phyloP scores from a whole-genome alignment of 2,888 invertebrate species.

The Thyatira batis region DNA sequence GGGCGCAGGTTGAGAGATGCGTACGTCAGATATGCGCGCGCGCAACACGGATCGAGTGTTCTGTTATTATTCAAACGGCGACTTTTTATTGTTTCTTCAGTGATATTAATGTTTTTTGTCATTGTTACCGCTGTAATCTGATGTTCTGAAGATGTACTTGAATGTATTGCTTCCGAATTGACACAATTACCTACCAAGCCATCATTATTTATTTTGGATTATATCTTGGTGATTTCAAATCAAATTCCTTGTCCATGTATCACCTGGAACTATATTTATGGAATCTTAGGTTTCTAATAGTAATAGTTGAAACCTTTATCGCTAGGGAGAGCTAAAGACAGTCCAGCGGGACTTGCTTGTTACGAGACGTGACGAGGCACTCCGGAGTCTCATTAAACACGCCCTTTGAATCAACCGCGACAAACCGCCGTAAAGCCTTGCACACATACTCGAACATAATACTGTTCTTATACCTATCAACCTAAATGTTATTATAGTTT shows the following conservation, averaged over 20 bases:
- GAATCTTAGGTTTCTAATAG: background rate
- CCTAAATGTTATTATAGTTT: background rate
- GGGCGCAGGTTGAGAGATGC: conserved; percentile 65
- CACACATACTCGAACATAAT: background rate
- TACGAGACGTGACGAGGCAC: conserved; percentile 73
- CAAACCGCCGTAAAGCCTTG: background rate
- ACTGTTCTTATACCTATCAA: background rate
- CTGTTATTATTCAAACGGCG: conserved; percentile 70
- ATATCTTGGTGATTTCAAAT: background rate
- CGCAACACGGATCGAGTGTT: conserved; percentile 52
- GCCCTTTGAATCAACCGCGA: conserved; percentile 36
- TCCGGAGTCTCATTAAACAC: conserved; percentile 56
- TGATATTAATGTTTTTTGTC: conserved; percentile 57
- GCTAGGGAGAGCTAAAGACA: background rate
- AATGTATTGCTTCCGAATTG: conserved; percentile 49
- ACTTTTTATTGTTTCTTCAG: conserved; percentile 69
- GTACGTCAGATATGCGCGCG: conserved; percentile 59
- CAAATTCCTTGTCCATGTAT: background rate
- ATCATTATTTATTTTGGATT: background rate
- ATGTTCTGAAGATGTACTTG: conserved; percentile 34
- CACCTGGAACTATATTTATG: background rate
- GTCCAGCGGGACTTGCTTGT: conserved; percentile 48
- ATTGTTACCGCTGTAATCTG: conserved; percentile 39
- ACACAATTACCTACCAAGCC: conserved; percentile 37
- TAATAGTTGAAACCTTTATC: background rate